Percentiles rank a stretch among this genome's conserved stretches.
Conservation (phyloP, 2,797 vertebrate genomes). For the Toxotes lorentzi region DNA sequence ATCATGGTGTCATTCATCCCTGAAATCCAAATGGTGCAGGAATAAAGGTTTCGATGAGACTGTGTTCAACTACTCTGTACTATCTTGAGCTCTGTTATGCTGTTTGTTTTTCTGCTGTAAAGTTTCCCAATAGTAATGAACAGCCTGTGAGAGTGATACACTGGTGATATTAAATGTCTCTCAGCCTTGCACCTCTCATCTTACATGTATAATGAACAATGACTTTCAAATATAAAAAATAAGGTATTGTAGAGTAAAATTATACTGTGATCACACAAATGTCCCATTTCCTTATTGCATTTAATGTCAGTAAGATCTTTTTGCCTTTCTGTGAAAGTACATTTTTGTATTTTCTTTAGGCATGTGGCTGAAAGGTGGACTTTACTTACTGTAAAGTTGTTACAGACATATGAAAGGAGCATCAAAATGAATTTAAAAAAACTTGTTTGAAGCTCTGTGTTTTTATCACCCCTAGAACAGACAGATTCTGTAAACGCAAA, state of each 20-base stretch:
- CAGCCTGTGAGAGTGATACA: conserved; percentile 21
- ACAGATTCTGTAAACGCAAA: conserved; percentile 22
- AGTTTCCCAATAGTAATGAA: conserved; percentile 21
- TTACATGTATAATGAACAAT: conserved; percentile 43
- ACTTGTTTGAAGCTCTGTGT: conserved; percentile 4
- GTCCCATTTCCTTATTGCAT: conserved; percentile 74
- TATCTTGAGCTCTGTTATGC: conserved; percentile 8
- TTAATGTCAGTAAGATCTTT: conserved; percentile 43
- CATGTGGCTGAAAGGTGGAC: conserved; percentile 11
- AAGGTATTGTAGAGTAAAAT: conserved; percentile 43
- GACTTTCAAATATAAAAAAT: conserved; percentile 44
- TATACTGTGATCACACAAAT: conserved; percentile 37
- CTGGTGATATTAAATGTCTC: conserved; percentile 24
- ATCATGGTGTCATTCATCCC: conserved; percentile 47
- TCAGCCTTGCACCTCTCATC: conserved; percentile 32
- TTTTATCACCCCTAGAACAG: background rate
- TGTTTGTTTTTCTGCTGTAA: background rate
- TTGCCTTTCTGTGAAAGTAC: conserved; percentile 43
- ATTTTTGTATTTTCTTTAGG: conserved; percentile 29
- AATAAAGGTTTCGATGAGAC: conserved; percentile 35
- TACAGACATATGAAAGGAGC: conserved; percentile 36
- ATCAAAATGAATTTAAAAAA: conserved; percentile 14
- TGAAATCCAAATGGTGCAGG: conserved; percentile 63
- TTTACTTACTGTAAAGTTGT: conserved; percentile 19
- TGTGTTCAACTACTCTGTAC: conserved; percentile 40